Conservation (phyloP, 2,797 vertebrate genomes). For the Clarias pachynema region DNA sequence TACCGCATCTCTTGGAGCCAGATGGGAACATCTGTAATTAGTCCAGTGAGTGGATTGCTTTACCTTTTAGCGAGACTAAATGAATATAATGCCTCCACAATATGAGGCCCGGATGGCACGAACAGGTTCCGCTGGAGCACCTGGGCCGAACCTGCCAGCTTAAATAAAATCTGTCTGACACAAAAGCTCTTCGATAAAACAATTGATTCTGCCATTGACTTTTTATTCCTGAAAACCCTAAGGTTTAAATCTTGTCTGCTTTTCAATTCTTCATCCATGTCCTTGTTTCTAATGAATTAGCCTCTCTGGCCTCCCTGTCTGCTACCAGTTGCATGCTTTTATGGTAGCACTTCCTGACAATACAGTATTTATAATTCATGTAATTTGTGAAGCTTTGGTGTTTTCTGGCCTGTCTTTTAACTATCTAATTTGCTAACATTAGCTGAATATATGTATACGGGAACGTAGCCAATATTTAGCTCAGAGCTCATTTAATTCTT, state of each 20-base stretch:
- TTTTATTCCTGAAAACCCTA: slow-evolving; percentile 24
- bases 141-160: slow-evolving; percentile 28
- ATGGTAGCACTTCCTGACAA: neutral
- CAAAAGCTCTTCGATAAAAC: slow-evolving; percentile 42
- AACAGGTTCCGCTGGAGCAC: slow-evolving; percentile 34
- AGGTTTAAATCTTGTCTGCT: neutral
- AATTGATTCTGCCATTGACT: slow-evolving; percentile 43
- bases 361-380: neutral
- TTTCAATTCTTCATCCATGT: slow-evolving; percentile 16
- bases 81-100: slow-evolving; percentile 45
- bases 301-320: neutral
- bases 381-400: neutral
- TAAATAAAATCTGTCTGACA: slow-evolving; percentile 46
- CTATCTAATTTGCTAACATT: neutral
- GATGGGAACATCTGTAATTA: slow-evolving; percentile 59
- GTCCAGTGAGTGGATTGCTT: slow-evolving; percentile 50
- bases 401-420: neutral
- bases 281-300: slow-evolving; percentile 6
- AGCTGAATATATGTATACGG: neutral
- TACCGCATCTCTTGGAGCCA: slow-evolving; percentile 52
- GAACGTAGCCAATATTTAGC: neutral
- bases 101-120: slow-evolving; percentile 40
- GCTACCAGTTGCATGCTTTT: neutral
- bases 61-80: slow-evolving; percentile 55
- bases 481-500: neutral